phyloP scores from a whole-genome alignment of 2,797 vertebrate genomes.

The Tamandua tetradactyla region DNA sequence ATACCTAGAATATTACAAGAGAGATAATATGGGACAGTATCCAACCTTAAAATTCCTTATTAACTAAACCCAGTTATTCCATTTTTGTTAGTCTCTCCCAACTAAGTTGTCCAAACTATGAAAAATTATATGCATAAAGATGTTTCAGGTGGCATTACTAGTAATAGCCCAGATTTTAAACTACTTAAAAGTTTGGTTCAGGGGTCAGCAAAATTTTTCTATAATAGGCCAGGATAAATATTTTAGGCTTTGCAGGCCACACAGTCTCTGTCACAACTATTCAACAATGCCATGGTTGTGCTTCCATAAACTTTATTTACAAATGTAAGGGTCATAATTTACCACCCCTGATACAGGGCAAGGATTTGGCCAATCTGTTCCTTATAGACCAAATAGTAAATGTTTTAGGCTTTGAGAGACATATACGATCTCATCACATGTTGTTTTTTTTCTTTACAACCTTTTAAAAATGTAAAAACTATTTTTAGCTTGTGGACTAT shows the following conservation, averaged over 20 bases:
- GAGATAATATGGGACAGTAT: neutral
- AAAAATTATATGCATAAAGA: neutral
- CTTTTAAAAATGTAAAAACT: neutral
- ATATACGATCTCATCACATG: neutral
- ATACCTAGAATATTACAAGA: neutral
- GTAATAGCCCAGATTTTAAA: conserved; percentile 25
- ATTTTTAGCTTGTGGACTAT: neutral
- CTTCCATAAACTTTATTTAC: conserved; percentile 32
- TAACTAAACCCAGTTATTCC: neutral
- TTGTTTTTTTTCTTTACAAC: neutral
- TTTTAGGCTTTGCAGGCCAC: neutral
- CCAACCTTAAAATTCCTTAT: neutral
- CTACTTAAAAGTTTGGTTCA: neutral
- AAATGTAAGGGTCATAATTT: neutral
- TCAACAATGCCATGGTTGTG: neutral
- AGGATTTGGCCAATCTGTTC: neutral
- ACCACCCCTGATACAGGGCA: neutral
- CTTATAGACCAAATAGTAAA: neutral
- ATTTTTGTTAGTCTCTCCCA: neutral
- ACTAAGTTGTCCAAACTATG: neutral
- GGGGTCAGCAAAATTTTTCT: neutral
- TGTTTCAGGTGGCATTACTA: neutral
- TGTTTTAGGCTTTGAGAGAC: neutral
- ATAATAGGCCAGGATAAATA: neutral
- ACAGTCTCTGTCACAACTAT: neutral